Base-by-base conservation (phyloP, 2,888 invertebrate species). In the Rhodophaea formosa region DNA sequence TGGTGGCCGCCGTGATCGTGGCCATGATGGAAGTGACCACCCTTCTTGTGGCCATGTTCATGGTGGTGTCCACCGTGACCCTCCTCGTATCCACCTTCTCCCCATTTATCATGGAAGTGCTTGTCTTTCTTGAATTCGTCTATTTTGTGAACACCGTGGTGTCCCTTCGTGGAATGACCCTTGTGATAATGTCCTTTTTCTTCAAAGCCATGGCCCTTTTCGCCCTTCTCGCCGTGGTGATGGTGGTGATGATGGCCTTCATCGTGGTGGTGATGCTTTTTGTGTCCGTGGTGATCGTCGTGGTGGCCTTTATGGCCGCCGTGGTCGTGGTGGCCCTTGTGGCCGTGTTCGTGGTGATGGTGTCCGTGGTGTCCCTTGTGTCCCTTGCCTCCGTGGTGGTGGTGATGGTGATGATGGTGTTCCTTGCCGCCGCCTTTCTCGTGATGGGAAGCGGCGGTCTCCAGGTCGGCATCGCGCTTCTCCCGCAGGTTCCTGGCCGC, bases 81-180 rank as follows among this genome's bases (percentile, higher is more conserved):
- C 73, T 95, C 95, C 77, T 96, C 94, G 74, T 93, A 93, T 0
- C 95, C 96, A 56, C 93, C 93, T 66, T 95, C 95, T 69, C 96
- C 96, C 69, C 95, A 94, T 80, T 96, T 96, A 69, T 96, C 95
- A 80, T 94, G 96, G 93, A 95, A 96, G 79, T 96, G 95, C 72
- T 96, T 96, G 71, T 96, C 93, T 78, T 96, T 96, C 78, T 96
- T 95, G 85, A 94, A 96, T 80, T 96, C 96, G 81, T 97, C 95
- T 79, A 95, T 78, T 80, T 97, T 96, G 85, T 97, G 96, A 1
- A 96, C 93, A 66, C 96, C 95, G 76, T 97, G 96, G 70, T 96
- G 95, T 53, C 97, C 96, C 79, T 96, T 95, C 60, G 96, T 96
- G 69, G 94, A 95, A 85, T 96, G 96, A 0, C 96, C 96, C 73